These are phyloP conservation scores for Microplitis mediator DNA, from an alignment of 1,140 invertebrate species.

Conservation along the genomic window DNA sequence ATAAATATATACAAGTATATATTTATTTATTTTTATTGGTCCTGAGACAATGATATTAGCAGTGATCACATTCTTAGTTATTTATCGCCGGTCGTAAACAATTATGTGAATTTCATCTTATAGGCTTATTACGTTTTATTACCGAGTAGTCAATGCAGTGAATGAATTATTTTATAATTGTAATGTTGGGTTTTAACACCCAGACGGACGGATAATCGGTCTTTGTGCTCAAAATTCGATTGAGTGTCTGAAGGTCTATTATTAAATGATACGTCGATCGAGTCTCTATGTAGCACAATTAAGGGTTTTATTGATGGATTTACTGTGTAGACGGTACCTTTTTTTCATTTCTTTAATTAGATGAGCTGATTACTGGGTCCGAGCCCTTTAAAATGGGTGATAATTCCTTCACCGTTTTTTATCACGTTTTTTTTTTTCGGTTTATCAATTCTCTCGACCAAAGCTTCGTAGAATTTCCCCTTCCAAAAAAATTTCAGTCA, in stretches of 20 bases:
- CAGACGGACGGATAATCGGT: conserved; percentile 14
- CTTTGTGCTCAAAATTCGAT: conserved; percentile 28
- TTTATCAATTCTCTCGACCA: too few relatives aligned
- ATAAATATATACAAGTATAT: neutral
- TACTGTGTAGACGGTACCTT: neutral
- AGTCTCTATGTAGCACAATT: conserved; percentile 41
- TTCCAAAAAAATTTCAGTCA: too few relatives aligned
- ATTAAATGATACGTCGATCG: conserved; percentile 37
- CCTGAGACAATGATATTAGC: neutral
- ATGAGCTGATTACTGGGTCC: too few relatives aligned
- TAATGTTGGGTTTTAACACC: conserved; percentile 5
- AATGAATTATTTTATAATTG: conserved; percentile 13
- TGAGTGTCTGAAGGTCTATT: conserved; percentile 36
- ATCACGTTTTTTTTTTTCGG: too few relatives aligned
- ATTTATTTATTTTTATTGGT: neutral
- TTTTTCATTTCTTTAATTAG: too few relatives aligned
- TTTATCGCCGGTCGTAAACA: conserved; percentile 5
- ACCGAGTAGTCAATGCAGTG: neutral
- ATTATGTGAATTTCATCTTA: neutral
- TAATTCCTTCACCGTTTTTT: too few relatives aligned
- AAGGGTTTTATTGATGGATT: conserved; percentile 43
- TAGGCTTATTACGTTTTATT: neutral
- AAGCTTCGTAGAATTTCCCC: too few relatives aligned
- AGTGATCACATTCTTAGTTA: neutral
- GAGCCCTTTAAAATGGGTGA: too few relatives aligned